These are phyloP conservation scores for Neosilurus mollespiculum DNA, from an alignment of 2,797 vertebrate genomes.

Conservation along the genomic window DNA sequence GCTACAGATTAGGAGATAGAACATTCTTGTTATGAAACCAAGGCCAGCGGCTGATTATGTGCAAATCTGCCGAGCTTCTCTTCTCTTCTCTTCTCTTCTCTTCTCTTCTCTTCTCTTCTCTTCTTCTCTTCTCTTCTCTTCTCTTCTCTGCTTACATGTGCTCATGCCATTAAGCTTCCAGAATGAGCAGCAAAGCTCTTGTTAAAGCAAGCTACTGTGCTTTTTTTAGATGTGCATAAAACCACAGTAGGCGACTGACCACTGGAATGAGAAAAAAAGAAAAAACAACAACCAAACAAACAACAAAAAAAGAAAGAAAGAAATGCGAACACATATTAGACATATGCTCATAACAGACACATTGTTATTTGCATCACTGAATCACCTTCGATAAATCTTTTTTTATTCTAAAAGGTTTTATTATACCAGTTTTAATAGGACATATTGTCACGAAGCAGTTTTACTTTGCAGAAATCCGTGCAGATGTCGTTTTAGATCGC, in stretches of 20 bases:
- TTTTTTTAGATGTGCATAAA: not conserved
- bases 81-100: slow-evolving; percentile 53
- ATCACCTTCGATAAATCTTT: not conserved
- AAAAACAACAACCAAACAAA: too few relatives aligned
- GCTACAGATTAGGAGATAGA: slow-evolving; percentile 45
- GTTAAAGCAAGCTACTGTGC: slow-evolving; percentile 33
- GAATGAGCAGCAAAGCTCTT: slow-evolving; percentile 28
- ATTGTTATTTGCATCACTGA: not conserved
- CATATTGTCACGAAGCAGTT: not conserved
- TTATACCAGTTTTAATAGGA: not conserved
- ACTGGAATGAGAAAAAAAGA: not conserved
- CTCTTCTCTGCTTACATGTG: slow-evolving; percentile 55
- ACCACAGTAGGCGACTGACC: slow-evolving; percentile 6
- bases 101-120: slow-evolving; percentile 48
- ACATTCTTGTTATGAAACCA: slow-evolving; percentile 43
- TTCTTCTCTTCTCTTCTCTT: not conserved
- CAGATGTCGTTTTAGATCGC: not conserved
- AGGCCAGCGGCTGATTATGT: slow-evolving; percentile 47
- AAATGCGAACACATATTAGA: not conserved
- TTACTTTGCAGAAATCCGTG: not conserved
- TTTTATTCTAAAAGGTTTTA: not conserved
- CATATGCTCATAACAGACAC: not conserved
- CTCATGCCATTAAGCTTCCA: slow-evolving; percentile 61
- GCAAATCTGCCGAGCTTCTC: slow-evolving; percentile 52
- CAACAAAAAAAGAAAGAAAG: not conserved